These are phyloP conservation scores for Sipunculus nudus DNA, from an alignment of 2,888 invertebrate genomes.

Conservation along the genomic window DNA sequence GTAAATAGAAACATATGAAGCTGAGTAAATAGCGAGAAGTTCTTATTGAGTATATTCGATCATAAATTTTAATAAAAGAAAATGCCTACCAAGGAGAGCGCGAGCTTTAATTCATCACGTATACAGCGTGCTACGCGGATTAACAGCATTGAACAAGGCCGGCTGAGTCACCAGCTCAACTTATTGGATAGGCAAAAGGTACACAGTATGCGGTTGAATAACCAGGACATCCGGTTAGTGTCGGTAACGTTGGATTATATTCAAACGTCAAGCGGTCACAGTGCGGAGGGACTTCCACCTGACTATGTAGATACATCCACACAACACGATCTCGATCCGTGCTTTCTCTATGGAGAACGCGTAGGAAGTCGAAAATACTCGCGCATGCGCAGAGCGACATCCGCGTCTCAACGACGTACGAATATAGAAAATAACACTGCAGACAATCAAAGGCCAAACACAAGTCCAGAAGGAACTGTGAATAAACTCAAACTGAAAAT, in stretches of 20 bases:
- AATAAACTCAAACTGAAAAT: too few species aligned
- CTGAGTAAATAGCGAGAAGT: too few species aligned
- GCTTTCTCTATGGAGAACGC: constrained; percentile 58
- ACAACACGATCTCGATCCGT: constrained; percentile 41
- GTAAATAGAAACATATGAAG: too few species aligned
- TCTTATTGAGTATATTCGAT: too few species aligned
- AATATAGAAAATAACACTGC: too few species aligned
- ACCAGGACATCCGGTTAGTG: constrained; percentile 58
- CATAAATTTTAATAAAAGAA: too few species aligned
- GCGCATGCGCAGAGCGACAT: constrained; percentile 39
- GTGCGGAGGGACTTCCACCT: constrained; percentile 51
- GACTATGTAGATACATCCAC: constrained; percentile 10
- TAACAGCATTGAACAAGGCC: constrained; percentile 54
- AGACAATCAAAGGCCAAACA: too few species aligned
- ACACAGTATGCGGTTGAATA: constrained; percentile 49
- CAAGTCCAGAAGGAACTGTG: too few species aligned
- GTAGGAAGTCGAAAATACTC: constrained; percentile 51
- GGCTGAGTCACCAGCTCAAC: constrained; percentile 46
- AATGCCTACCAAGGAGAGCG: too few species aligned
- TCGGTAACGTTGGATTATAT: constrained; percentile 57
- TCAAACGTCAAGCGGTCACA: constrained; percentile 57
- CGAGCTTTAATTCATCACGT: too few species aligned
- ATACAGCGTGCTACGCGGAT: constrained; percentile 57
- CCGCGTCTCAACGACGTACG: too few species aligned
- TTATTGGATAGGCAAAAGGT: constrained; percentile 54